These are phyloP conservation scores for Myotis findleyi DNA, from an alignment of 2,797 vertebrate species.

Conservation along the genomic window DNA sequence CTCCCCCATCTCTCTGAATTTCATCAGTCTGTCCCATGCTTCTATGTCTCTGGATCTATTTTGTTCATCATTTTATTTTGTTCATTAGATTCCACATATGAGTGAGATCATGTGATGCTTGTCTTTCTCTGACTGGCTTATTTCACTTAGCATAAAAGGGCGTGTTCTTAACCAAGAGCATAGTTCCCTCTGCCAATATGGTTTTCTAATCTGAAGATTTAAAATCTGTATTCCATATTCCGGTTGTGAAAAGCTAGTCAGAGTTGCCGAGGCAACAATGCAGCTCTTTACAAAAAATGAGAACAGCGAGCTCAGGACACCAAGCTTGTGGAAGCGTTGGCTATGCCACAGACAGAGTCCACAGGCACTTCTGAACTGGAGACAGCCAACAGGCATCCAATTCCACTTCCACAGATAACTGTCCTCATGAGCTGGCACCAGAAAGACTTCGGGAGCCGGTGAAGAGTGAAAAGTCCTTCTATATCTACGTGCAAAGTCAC, in stretches of 20 bases:
- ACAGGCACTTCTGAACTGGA: background rate
- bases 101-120: no score
- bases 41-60: no score
- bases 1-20: no score
- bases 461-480: background rate
- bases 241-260: slow-evolving; percentile 19
- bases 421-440: background rate
- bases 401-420: background rate
- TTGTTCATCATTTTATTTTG: no score
- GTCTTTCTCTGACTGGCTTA: no score
- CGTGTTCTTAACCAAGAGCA: background rate
- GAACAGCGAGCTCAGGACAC: background rate
- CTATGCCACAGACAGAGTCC: background rate
- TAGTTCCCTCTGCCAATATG: background rate
- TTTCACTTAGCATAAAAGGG: background rate
- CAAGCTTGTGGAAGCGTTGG: background rate
- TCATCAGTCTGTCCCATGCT: no score
- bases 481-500: background rate
- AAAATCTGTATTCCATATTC: slow-evolving; percentile 23
- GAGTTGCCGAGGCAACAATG: slow-evolving; percentile 50
- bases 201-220: slow-evolving; percentile 37
- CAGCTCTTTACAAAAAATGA: background rate
- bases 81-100: no score
- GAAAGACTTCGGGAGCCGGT: background rate
- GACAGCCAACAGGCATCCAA: background rate